phyloP scores from a whole-genome alignment of 1,140 invertebrate species.

The Octopus sinensis region DNA sequence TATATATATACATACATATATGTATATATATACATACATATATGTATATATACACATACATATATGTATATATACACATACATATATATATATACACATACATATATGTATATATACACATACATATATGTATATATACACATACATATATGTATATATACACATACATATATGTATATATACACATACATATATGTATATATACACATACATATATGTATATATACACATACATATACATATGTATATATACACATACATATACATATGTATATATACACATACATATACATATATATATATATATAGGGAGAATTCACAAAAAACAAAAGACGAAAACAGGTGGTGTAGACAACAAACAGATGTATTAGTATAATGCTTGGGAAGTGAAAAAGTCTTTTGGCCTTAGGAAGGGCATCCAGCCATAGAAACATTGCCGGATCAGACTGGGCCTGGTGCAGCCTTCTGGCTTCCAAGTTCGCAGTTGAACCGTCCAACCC shows the following conservation, averaged over 20 bases:
- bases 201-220: background rate
- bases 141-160: background rate
- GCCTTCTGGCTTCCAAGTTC: too few relatives aligned
- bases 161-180: background rate
- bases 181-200: background rate
- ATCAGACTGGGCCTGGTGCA: too few relatives aligned
- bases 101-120: background rate
- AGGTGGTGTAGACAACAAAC: too few relatives aligned
- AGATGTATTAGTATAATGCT: too few relatives aligned
- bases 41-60: background rate
- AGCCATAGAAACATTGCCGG: too few relatives aligned
- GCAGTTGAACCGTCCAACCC: too few relatives aligned
- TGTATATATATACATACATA: conserved; percentile 7
- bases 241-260: background rate
- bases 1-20: background rate
- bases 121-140: background rate
- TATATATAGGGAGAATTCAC: too few relatives aligned
- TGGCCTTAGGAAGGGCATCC: too few relatives aligned
- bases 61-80: too few relatives aligned
- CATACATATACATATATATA: background rate
- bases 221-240: background rate
- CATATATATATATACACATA: background rate
- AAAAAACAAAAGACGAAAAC: too few relatives aligned
- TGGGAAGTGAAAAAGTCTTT: too few relatives aligned
- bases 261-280: background rate